Evolutionary conservation across 2,888 invertebrate genomes (phyloP).

Genomic region (Nomada fucata): DNA sequence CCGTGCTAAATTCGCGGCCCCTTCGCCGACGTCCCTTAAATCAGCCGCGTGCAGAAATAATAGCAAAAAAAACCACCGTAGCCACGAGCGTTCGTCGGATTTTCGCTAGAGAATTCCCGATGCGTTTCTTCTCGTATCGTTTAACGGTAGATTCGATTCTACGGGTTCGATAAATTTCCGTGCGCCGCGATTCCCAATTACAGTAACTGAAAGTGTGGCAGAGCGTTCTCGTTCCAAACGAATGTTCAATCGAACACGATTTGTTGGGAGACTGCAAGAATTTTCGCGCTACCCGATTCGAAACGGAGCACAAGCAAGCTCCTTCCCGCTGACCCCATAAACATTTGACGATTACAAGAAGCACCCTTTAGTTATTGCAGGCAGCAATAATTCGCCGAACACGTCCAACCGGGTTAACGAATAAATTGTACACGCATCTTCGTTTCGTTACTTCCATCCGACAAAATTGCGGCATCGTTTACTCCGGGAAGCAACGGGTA

Average conservation of each 20-base stretch:
- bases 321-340: too few species aligned
- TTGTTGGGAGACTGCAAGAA: too few species aligned
- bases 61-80: background rate
- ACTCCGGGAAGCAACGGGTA: background rate
- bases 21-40: slow-evolving; percentile 15
- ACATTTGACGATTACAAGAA: too few species aligned
- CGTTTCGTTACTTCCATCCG: background rate
- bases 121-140: too few species aligned
- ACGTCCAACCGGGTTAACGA: background rate
- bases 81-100: background rate
- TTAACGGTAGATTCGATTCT: too few species aligned
- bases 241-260: too few species aligned
- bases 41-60: background rate
- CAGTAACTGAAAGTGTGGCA: background rate
- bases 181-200: background rate
- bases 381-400: too few species aligned
- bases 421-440: background rate
- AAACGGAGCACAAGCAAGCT: too few species aligned
- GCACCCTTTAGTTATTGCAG: too few species aligned
- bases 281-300: too few species aligned
- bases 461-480: background rate
- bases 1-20: slow-evolving; percentile 43
- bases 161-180: too few species aligned
- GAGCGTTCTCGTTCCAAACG: too few species aligned
- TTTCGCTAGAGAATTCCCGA: background rate